phyloP scores from a whole-genome alignment of 2,888 invertebrate species.

The Limnephilus marmoratus region DNA sequence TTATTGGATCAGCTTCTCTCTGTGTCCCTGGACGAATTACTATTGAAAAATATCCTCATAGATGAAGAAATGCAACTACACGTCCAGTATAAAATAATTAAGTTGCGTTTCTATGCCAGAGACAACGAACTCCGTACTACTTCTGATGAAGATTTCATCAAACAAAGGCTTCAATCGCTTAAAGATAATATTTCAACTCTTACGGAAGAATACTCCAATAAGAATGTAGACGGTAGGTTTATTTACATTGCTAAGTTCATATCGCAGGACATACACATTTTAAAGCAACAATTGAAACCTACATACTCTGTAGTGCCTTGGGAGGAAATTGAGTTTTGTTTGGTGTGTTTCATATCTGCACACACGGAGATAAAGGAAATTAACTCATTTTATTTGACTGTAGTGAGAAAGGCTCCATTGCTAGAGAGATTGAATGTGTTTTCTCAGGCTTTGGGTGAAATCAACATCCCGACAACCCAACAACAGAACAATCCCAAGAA shows the following conservation, averaged over 20 bases:
- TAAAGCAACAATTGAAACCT: background rate
- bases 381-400: background rate
- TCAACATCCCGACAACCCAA: background rate
- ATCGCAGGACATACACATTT: background rate
- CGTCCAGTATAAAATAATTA: background rate
- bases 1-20: background rate
- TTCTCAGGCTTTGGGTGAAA: background rate
- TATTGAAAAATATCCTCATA: background rate
- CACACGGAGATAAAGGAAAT: background rate
- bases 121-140: no score
- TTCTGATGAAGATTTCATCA: background rate
- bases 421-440: background rate
- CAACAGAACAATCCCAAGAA: background rate
- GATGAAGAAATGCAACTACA: background rate
- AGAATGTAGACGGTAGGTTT: background rate
- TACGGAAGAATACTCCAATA: background rate
- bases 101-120: background rate
- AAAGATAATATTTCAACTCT: background rate
- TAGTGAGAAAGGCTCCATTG: background rate
- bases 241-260: constrained; percentile 12
- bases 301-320: background rate
- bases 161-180: background rate
- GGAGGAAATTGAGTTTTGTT: constrained; percentile 38
- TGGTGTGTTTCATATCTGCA: background rate
- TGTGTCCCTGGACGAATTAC: background rate